Conservation (phyloP, 2,888 invertebrate genomes). For the Aleiodes leptofemur region DNA sequence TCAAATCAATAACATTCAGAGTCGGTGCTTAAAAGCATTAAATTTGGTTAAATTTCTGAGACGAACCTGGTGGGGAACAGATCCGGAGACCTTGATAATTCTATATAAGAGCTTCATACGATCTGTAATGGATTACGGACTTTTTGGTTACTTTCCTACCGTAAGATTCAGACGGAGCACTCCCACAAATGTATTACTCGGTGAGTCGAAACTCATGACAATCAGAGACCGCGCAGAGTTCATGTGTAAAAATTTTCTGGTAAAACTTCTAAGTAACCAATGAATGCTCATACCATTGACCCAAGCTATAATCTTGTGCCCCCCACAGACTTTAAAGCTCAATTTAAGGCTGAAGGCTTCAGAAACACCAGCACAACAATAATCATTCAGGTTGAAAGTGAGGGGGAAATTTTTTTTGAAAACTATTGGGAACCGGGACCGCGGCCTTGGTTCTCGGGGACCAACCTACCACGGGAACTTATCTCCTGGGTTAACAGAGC, state of each 20-base stretch:
- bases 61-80: no score
- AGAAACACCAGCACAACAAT: no score
- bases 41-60: slow-evolving; percentile 32
- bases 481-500: slow-evolving; percentile 7
- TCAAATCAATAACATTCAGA: slow-evolving; percentile 1
- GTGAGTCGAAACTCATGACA: background rate
- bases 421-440: background rate
- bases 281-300: slow-evolving; percentile 29
- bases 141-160: background rate
- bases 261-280: no score
- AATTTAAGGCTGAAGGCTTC: slow-evolving; percentile 8
- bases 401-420: slow-evolving; percentile 33
- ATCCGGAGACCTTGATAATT: no score
- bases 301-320: no score
- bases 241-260: background rate
- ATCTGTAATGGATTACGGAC: background rate
- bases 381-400: no score
- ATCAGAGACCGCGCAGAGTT: background rate
- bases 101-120: no score
- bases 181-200: background rate
- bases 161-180: background rate
- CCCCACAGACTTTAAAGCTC: slow-evolving; percentile 26
- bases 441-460: slow-evolving; percentile 28
- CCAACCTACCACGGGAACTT: slow-evolving; percentile 8
- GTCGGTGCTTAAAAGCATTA: slow-evolving; percentile 28